Percentiles rank a stretch among this genome's conserved stretches.
Conservation (phyloP, 2,888 invertebrate species). For the Eurytoma californica region DNA sequence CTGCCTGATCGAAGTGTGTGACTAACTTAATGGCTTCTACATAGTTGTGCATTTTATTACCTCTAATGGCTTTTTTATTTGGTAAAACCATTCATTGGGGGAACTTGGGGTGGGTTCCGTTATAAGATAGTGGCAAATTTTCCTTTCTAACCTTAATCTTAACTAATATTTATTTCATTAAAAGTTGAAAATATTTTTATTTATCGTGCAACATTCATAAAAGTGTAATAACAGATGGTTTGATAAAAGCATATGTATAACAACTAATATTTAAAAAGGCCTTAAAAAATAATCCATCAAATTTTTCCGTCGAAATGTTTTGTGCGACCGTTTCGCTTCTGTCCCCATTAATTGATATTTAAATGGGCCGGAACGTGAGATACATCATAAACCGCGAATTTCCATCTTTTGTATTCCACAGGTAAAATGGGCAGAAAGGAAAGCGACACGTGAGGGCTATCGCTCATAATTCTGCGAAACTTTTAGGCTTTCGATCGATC, state of each 20-base stretch:
- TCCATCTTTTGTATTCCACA: conserved; percentile 5
- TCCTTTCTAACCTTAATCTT: too few species aligned
- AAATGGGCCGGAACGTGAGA: conserved; percentile 19
- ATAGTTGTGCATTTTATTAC: conserved; percentile 1
- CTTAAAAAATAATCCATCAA: not conserved
- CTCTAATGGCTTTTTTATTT: conserved; percentile 26
- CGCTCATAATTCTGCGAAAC: conserved; percentile 3
- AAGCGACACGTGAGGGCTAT: conserved; percentile 1
- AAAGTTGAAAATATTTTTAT: too few species aligned
- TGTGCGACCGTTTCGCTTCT: not conserved
- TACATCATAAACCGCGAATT: conserved; percentile 21
- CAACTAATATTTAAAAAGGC: not conserved
- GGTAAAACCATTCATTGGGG: not conserved
- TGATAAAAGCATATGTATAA: not conserved
- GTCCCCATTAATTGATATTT: conserved; percentile 22
- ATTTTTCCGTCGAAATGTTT: not conserved
- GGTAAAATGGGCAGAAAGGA: conserved; percentile 1
- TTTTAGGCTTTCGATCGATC: conserved; percentile 2
- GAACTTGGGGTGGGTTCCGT: not conserved
- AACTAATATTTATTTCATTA: too few species aligned
- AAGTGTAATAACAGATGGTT: not conserved
- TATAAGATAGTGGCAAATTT: too few species aligned
- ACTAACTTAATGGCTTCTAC: not conserved
- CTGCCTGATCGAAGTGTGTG: conserved; percentile 1
- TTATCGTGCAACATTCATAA: too few species aligned